Conservation (phyloP, 2,113 vertebrate genomes). For the Coturnix japonica region DNA sequence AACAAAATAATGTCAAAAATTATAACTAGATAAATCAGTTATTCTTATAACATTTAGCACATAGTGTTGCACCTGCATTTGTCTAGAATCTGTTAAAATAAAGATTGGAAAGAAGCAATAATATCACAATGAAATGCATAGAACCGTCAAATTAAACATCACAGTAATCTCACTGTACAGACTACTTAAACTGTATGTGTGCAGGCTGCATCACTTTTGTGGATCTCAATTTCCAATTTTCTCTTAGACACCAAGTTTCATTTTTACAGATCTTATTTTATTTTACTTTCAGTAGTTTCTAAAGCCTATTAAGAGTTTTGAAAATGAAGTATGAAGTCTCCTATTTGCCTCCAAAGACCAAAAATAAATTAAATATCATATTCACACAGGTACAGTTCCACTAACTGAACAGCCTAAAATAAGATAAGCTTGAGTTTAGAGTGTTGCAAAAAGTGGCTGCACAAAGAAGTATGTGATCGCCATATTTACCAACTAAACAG, state of each 20-base stretch:
- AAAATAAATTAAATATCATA: background rate
- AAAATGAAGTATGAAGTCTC: background rate
- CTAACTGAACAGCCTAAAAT: background rate
- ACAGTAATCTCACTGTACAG: background rate
- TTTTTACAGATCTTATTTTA: background rate
- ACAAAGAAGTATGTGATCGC: background rate
- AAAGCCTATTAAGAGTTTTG: background rate
- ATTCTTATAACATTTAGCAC: background rate
- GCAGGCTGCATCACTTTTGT: background rate
- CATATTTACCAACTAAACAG: background rate
- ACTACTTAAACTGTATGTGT: background rate
- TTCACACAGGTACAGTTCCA: background rate
- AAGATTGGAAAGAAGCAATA: background rate
- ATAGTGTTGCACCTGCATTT: background rate
- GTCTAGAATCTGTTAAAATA: background rate
- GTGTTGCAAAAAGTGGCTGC: background rate
- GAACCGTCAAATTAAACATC: slow-evolving; percentile 4
- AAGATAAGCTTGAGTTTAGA: background rate
- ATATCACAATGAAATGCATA: background rate
- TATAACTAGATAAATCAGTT: background rate
- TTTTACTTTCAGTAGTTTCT: background rate
- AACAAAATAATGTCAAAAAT: background rate
- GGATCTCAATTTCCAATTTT: slow-evolving; percentile 15
- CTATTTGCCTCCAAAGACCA: background rate
- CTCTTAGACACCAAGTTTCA: background rate